phyloP scores from a whole-genome alignment of 2,113 vertebrate species.

The rabbit (Oryctolagus cuniculus) region DNA sequence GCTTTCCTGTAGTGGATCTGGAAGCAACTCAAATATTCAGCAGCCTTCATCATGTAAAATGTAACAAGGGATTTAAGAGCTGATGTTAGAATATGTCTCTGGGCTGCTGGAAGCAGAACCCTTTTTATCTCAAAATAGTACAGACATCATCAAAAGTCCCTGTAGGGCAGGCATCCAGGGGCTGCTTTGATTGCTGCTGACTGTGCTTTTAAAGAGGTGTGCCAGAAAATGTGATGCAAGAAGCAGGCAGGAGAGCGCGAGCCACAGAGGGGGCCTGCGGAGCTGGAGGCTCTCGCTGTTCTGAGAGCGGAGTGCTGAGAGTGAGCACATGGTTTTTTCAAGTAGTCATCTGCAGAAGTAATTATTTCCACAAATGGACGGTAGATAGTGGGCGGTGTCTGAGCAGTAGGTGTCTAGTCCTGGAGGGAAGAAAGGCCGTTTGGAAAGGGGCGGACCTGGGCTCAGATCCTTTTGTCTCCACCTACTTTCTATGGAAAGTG shows the following conservation, averaged over 20 bases:
- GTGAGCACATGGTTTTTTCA: neutral
- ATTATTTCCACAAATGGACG: neutral
- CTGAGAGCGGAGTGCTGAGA: neutral
- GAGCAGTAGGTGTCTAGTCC: neutral
- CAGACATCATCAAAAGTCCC: constrained; percentile 69
- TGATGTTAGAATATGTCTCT: constrained; percentile 49
- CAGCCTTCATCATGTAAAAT: neutral
- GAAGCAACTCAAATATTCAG: neutral
- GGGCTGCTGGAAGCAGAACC: constrained; percentile 44
- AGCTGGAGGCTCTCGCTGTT: neutral
- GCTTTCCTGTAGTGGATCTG: neutral
- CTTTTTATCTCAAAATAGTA: constrained; percentile 76
- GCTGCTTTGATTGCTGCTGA: constrained; percentile 53
- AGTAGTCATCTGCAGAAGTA: neutral
- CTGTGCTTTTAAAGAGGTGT: constrained; percentile 33
- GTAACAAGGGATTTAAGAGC: constrained; percentile 21
- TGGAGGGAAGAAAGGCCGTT: neutral
- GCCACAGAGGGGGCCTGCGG: neutral
- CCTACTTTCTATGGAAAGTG: neutral
- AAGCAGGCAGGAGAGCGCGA: neutral
- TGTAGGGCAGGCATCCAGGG: constrained; percentile 59
- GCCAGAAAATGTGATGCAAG: constrained; percentile 27
- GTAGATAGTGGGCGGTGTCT: neutral
- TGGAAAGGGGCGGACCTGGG: neutral
- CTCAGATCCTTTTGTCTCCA: neutral